Evolutionary conservation across 1,140 invertebrate species (phyloP), one percentile per base, ranked within the genome.

Genomic region (Euglossa dilemma): DNA sequence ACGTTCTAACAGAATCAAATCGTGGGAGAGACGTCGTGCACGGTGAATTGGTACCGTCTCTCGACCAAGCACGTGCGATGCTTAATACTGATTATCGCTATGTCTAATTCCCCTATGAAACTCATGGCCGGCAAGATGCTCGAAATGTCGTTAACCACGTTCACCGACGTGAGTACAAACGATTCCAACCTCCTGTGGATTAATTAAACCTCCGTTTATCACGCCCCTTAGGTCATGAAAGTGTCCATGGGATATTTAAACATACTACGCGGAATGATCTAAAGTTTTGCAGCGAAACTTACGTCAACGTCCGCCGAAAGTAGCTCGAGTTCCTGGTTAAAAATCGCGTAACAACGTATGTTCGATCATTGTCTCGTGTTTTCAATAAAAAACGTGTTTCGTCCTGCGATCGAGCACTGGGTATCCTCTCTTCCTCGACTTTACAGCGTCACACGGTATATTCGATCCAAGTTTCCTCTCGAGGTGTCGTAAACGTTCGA

Each of bases 11-110:
- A 91, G 91, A 89, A 84, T 28, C 47, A 61, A 20, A 28, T 61
- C 45, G 67, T 91, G 28, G 87, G 85, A 16, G 63, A 72, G 11
- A 64, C 80, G 57, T 83, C 85, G 1, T 47, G 77, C 12, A 84
- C 73, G 61, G 73, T 80, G 2, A 71, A 87, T 14, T 91, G 89
- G 88, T 82, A 91, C 28, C 36, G 61, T 36, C 59, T 91, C 57
- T 71, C 75, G 6, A 1, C 23, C 16, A 89, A 61, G 63, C 85
- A 78, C 18, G 85, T 85, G 20, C 85, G 86, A 2, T 63, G 36
- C 57, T 69, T 90, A 36, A 85, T 92, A 61, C n/a, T 91, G 14
- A 71, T 92, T 67, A 85, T 92, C 3, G 81, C 85, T 1, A 87
- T 91, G 72, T 89, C 90, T 5, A 91, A 89, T 74, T 77, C 72